These are phyloP conservation scores for Yasuhikotakia modesta DNA, from an alignment of 2,797 vertebrate genomes.

Conservation along the genomic window DNA sequence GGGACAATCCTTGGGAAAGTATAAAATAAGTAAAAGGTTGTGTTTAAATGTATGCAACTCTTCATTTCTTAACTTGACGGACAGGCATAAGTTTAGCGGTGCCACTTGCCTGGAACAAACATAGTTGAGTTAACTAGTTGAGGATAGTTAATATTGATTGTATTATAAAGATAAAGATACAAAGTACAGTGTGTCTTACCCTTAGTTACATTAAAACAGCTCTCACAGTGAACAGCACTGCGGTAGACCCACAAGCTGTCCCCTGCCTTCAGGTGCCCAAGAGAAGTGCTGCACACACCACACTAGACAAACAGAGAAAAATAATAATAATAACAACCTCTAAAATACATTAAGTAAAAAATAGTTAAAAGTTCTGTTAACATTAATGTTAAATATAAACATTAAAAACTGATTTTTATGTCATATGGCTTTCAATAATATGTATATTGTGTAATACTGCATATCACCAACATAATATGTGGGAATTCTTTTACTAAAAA, in stretches of 20 bases:
- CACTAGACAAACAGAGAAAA: constrained; percentile 75
- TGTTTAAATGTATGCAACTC: constrained; percentile 5
- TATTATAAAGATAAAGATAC: background rate
- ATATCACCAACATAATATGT: no score
- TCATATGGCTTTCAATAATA: no score
- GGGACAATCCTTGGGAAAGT: background rate
- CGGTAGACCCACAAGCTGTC: constrained; percentile 95
- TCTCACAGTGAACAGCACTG: constrained; percentile 86
- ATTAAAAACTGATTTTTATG: no score
- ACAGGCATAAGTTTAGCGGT: constrained; percentile 59
- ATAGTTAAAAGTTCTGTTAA: no score
- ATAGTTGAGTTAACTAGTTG: background rate
- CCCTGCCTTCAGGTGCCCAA: constrained; percentile 89
- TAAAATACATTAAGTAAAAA: no score
- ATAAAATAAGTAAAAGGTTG: no score
- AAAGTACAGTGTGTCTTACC: constrained; percentile 70
- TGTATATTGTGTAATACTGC: no score
- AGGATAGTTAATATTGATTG: background rate
- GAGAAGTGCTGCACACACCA: constrained; percentile 82
- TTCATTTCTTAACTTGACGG: constrained; percentile 23
- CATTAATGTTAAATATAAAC: no score
- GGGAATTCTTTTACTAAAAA: no score
- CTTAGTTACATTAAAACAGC: constrained; percentile 87
- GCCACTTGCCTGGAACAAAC: constrained; percentile 75
- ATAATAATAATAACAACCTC: no score